phyloP scores from a whole-genome alignment of 2,888 invertebrate species.

The Polietes domitor region DNA sequence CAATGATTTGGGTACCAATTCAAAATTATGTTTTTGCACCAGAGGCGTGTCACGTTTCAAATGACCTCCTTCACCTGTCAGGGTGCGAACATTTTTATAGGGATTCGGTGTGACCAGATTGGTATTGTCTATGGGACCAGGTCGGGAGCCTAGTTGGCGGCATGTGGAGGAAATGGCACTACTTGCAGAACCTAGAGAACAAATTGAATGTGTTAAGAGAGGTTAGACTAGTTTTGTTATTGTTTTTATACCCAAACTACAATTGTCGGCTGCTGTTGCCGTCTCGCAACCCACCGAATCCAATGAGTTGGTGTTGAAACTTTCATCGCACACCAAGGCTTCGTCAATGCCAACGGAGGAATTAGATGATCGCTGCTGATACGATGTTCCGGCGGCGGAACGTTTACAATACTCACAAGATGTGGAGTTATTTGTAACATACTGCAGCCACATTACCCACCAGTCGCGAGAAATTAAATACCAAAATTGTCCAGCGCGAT shows the following conservation, averaged over 20 bases:
- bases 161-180: constrained; percentile 86
- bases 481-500: constrained; percentile 93
- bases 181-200: constrained; percentile 81
- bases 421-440: constrained; percentile 82
- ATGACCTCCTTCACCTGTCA: constrained; percentile 94
- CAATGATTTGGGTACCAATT: constrained; percentile 91
- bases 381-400: constrained; percentile 66
- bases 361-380: constrained; percentile 70
- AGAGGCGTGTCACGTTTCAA: constrained; percentile 88
- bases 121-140: constrained; percentile 90
- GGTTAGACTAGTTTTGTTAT: too few relatives aligned
- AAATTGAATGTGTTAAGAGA: too few relatives aligned
- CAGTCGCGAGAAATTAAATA: constrained; percentile 92
- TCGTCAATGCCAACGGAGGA: constrained; percentile 83
- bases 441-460: constrained; percentile 91
- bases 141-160: constrained; percentile 81
- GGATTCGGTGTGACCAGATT: constrained; percentile 85
- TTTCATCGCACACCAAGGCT: constrained; percentile 86
- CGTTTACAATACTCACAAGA: constrained; percentile 81
- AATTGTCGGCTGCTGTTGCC: constrained; percentile 83
- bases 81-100: constrained; percentile 86
- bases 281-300: constrained; percentile 85
- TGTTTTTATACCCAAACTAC: constrained; percentile 66
- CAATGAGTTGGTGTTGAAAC: constrained; percentile 85
- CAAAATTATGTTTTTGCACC: constrained; percentile 91